Percentiles rank a stretch among this genome's conserved stretches.
phyloP scores from a whole-genome alignment of 2,113 vertebrate genomes.

The Eubucco bourcierii region DNA sequence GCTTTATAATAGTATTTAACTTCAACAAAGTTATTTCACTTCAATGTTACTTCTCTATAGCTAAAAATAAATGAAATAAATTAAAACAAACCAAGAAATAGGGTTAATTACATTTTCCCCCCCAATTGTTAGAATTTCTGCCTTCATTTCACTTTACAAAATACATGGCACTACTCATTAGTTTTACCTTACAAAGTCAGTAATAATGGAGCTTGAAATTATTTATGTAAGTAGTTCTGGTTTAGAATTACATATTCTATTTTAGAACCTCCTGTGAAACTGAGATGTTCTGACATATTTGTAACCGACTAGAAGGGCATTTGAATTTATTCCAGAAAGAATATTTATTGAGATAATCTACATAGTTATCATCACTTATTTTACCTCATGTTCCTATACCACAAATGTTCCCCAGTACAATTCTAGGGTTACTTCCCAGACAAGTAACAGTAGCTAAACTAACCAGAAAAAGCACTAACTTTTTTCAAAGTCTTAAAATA shows the following conservation, averaged over 20 bases:
- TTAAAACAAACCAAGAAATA: background rate
- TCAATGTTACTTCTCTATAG: background rate
- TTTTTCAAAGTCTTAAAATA: constrained; percentile 56
- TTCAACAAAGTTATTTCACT: background rate
- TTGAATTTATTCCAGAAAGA: background rate
- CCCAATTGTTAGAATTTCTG: background rate
- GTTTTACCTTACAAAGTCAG: background rate
- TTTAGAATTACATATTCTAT: background rate
- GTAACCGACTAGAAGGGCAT: background rate
- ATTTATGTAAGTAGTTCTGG: background rate
- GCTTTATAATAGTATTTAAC: background rate
- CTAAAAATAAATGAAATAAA: background rate
- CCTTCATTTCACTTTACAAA: background rate
- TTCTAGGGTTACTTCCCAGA: background rate
- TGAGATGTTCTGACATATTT: background rate
- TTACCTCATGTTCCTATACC: background rate
- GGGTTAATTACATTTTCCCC: background rate
- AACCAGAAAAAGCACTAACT: constrained; percentile 38
- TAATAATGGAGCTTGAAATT: background rate
- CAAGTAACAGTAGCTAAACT: constrained; percentile 32
- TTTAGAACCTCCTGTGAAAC: background rate
- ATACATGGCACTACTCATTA: background rate
- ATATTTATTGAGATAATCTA: background rate
- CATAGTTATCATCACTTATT: background rate
- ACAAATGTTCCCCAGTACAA: background rate